Base-by-base conservation (phyloP, 2,113 vertebrate genomes). In the Oncorhynchus keta region DNA sequence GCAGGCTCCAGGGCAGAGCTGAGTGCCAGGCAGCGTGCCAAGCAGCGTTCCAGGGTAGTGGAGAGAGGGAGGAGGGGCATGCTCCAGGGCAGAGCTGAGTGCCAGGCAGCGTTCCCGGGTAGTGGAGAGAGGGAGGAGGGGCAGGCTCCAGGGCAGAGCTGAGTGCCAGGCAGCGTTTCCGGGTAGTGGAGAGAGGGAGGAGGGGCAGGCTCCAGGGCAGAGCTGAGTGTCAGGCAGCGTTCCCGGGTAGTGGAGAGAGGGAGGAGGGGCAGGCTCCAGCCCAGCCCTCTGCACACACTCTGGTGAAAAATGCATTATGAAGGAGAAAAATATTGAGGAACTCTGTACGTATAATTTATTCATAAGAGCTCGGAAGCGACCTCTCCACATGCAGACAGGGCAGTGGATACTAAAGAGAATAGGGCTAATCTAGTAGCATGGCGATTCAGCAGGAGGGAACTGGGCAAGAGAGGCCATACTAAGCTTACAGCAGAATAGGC, bases 41-140 rank as follows among this genome's bases (percentile, higher is more conserved):
- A n/a, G n/a, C 0, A n/a, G n/a, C n/a, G n/a, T n/a, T n/a, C n/a
- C n/a, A n/a, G n/a, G n/a, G 30, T 30, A 30, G 30, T 30, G 30
- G 30, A 30, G 30, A 30, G 30, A 28, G 28, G 30, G 30, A 30
- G 81, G 83, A 79, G 85, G 82, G 82, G 85, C 85, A 80, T 88
- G 91, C 86, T 88, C 89, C 90, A 89, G 83, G 78, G 79, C 88
- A 85, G 88, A 90, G 87, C 86, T 82, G 87, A 88, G 82, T 85
- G 89, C 87, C 81, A 28, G 64, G 22, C 35, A 86, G 68, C 83
- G 85, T 90, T 32, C 30, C 30, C 0, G 30, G 30, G 30, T 32
- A 32, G 30, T 32, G 30, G 30, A 32, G 30, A 32, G 30, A 28
- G 81, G 83, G 30, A 28, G 81, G 84, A 81, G 85, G 82, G 82